Evolutionary conservation across 23 tunicate genomes (phyloP).

Genomic region (Styela plicata): DNA sequence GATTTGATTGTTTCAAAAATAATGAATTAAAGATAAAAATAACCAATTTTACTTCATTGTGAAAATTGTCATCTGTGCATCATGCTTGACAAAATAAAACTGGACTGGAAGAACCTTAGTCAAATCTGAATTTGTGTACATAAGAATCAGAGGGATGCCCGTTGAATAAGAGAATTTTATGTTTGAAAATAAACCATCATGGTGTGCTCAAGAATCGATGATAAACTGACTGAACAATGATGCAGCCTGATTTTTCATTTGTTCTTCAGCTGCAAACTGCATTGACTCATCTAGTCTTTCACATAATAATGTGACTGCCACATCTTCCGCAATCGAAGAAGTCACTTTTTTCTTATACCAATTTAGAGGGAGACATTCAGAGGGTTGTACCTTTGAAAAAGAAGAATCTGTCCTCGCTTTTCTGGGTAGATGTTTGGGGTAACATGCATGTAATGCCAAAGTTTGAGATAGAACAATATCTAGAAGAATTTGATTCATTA

Average conservation of each 20-base stretch:
- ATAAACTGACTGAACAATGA: background rate
- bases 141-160: too few relatives aligned
- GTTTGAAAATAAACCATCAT: too few relatives aligned
- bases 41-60: too few relatives aligned
- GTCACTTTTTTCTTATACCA: conserved; percentile 14
- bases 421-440: background rate
- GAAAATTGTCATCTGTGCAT: too few relatives aligned
- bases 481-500: background rate
- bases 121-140: too few relatives aligned
- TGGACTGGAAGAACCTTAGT: too few relatives aligned
- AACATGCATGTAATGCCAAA: conserved; percentile 7
- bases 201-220: background rate
- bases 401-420: background rate
- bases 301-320: background rate
- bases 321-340: background rate
- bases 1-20: too few relatives aligned
- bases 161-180: too few relatives aligned
- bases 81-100: too few relatives aligned
- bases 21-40: too few relatives aligned
- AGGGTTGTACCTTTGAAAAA: background rate
- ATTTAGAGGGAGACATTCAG: background rate
- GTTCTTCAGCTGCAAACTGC: conserved; percentile 7
- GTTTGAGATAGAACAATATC: background rate
- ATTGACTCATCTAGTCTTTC: conserved; percentile 5
- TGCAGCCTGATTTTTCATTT: conserved; percentile 4